Evolutionary conservation across 2,113 vertebrate genomes (phyloP), one percentile per base, ranked within the genome.

Genomic region (Planiliza haematocheilus): DNA sequence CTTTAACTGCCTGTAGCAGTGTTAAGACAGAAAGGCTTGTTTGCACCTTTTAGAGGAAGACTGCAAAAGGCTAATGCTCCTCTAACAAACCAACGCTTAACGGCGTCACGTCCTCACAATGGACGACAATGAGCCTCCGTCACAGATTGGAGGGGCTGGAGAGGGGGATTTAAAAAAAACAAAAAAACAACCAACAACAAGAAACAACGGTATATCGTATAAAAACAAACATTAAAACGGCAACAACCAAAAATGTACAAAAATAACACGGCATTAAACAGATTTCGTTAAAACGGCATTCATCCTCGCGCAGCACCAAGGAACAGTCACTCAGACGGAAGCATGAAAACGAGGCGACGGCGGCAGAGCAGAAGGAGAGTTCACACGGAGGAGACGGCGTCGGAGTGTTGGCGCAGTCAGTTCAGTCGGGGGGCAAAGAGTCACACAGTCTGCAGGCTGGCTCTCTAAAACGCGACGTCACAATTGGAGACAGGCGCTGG

Each of bases 201-300:
- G 59, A 68, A 62, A 74, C 57, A 65, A 78, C 56, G 63, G 24
- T 20, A 78, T 73, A 77, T 68, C 12, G 59, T 89, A 91, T 74
- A 83, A 90, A 89, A 92, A 82, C 68, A 66, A 78, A 81, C 63
- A 77, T 62, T 73, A 62, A 84, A 77, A 86, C 74, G 68, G 77
- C 34, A 52, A 83, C 51, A 80, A 74, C 56, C 46, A 70, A 30
- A 30, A 84, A 85, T 76, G 65, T 88, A 92, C 79, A 93, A 91
- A 89, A 89, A 71, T 51, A 86, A 81, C 51, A 76, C n/a, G n/a
- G 59, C 38, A 68, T 72, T 55, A 77, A 79, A 83, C 58, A 78
- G 70, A 10, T 73, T 86, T 43, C 63, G 74, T 90, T 80, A 52
- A 88, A 90, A 75, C 73, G 68, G 56, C 76, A 64, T 70, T 81